Evolutionary conservation across 2,888 invertebrate species (phyloP), one percentile per base, ranked within the genome.

Genomic region (Aelia acuminata): DNA sequence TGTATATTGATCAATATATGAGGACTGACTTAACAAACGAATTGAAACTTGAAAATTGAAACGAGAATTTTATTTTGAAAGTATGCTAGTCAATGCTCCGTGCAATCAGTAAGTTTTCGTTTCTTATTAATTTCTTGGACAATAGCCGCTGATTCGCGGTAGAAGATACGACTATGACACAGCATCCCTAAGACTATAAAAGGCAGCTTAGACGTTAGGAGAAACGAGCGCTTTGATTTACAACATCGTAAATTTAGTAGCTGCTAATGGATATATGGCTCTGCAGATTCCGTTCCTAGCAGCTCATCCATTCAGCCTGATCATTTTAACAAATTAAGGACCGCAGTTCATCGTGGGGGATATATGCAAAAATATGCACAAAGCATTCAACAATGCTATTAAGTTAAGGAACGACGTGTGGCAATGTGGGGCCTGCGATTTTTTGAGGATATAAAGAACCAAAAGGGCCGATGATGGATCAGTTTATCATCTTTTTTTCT

Each of bases 241-340:
- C 43, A 43, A n/a, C 80, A 47, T 47, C 43, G 80, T 80, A 80
- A 80, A 80, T 80, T n/a, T 47, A 80, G 22, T 80, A n/a, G 43
- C 3, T 35, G n/a, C 80, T 43, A 80, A 43, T 80, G 43, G 43
- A 80, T 80, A 47, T 47, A 80, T 80, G 80, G n/a, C 80, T 10
- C 43, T 80, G 80, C 80, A n/a, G 35, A 70, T 70, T 70, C 63
- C 63, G 35, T 31, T 70, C 5, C 35, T 70, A 70, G 26, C 13
- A 35, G 63, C 63, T 70, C 63, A 70, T 35, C 63, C 15, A 70
- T 70, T 31, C 63, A 63, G 13, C 26, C 4, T 10, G 31, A 35
- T 70, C 31, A 35, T 13, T 35, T 35, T 20, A 18, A 8, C 31
- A 18, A 35, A 70, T 70, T 70, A 70, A 20, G 63, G 63, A 35